Evolutionary conservation across 2,797 vertebrate species (phyloP), one percentile per base, ranked within the genome.

Genomic region (Podarcis lilfordi): DNA sequence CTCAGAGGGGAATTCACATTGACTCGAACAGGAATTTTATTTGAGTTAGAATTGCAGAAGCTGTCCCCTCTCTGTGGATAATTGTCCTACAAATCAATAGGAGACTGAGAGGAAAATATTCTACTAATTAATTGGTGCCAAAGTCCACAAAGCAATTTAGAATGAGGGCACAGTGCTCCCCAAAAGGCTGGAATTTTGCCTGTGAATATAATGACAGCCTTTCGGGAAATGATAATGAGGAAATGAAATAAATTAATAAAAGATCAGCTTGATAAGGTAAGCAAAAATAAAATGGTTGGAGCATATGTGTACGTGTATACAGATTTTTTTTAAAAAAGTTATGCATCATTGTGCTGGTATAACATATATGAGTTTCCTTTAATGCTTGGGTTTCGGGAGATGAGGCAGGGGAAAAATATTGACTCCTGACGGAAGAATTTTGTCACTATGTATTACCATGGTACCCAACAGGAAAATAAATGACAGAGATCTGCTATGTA

Each of bases 171-270:
- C 35, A 29, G 55, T 32, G 25, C 40, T 15, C 19, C 15, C 86
- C 25, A 13, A 82, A 91, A 72, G 59, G 69, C 64, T 75, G 83
- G 19, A 0, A 35, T 35, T 89, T 90, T 82, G 25, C 4, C 4
- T 72, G 76, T 10, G 79, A 69, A 69, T 83, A 3, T 81, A 29
- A 64, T 21, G 69, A 43, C n/a, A 76, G 45, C 35, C 69, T 66
- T 8, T 50, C 64, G 64, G 50, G 86, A 91, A 82, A 3, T 23
- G 50, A 84, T 80, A 45, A 85, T 66, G 82, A 80, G 68, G 55
- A 75, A 89, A 75, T 80, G 55, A 80, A 80, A 79, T 88, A 84
- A 66, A 78, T 88, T 59, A 85, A n/a, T 2, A 45, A 11, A 87
- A 78, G 64, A 64, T 0, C 2, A 66, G 4, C 4, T 25, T 84